Evolutionary conservation across 1,140 invertebrate species (phyloP).

Genomic region (Drosophila repleta): DNA sequence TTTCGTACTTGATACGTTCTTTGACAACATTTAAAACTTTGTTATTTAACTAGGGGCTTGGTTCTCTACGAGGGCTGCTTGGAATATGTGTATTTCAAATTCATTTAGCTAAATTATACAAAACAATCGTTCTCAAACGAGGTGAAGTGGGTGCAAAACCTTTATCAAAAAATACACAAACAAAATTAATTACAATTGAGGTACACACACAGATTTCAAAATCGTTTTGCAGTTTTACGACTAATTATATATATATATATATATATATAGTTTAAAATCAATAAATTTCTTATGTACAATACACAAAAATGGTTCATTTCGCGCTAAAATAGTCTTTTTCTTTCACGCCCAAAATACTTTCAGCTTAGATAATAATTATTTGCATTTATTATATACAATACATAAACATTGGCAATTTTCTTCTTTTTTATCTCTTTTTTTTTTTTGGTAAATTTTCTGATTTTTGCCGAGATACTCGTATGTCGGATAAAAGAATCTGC

Average conservation of each 20-base stretch:
- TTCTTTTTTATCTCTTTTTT: slow-evolving; percentile 2
- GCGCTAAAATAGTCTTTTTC: slow-evolving; percentile 75
- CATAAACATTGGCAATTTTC: slow-evolving; percentile 62
- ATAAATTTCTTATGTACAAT: slow-evolving; percentile 75
- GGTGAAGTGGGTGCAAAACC: slow-evolving; percentile 44
- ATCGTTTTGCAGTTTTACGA: slow-evolving; percentile 70
- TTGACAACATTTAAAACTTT: slow-evolving; percentile 67
- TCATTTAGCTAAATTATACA: slow-evolving; percentile 77
- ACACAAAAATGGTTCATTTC: slow-evolving; percentile 76
- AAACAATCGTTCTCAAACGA: slow-evolving; percentile 58
- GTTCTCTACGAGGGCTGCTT: slow-evolving; percentile 27
- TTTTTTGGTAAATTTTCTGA: slow-evolving; percentile 62
- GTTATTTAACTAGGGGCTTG: slow-evolving; percentile 64
- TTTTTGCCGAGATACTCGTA: slow-evolving; percentile 37
- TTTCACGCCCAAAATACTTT: slow-evolving; percentile 66
- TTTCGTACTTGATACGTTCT: slow-evolving; percentile 35
- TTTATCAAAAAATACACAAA: slow-evolving; percentile 52
- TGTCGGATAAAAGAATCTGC: slow-evolving; percentile 48
- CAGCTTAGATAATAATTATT: slow-evolving; percentile 64
- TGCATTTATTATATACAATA: slow-evolving; percentile 73
- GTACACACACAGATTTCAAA: slow-evolving; percentile 79
- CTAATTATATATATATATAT: slow-evolving; percentile 55
- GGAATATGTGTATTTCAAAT: slow-evolving; percentile 47
- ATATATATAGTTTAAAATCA: slow-evolving; percentile 75
- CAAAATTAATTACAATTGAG: slow-evolving; percentile 79